Evolutionary conservation across 2,113 vertebrate species (phyloP).

Genomic region (Mustela nigripes): DNA sequence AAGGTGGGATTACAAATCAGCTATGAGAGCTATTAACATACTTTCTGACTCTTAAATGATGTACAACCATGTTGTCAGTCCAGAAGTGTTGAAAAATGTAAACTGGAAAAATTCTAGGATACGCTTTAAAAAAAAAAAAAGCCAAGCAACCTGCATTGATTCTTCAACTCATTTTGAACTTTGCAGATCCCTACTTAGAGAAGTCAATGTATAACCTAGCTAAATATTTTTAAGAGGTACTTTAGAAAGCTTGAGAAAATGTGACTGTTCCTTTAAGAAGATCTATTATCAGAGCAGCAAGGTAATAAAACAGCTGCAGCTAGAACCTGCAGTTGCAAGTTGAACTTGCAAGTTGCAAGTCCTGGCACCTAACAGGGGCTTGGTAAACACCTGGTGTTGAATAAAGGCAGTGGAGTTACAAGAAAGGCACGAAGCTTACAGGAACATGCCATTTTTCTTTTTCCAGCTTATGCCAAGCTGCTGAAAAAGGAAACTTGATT

Average conservation of each 20-base stretch:
- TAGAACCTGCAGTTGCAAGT: neutral
- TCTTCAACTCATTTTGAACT: neutral
- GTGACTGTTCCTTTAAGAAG: conserved; percentile 17
- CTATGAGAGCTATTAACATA: neutral
- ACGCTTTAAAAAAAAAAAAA: neutral
- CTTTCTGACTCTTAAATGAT: neutral
- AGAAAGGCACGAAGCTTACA: neutral
- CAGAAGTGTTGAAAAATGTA: neutral
- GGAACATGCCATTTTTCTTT: neutral
- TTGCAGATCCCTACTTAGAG: neutral
- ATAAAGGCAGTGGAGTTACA: neutral
- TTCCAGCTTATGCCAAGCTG: neutral
- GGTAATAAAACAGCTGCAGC: neutral
- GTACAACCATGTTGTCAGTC: neutral
- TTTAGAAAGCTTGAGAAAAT: conserved; percentile 28
- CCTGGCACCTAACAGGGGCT: neutral
- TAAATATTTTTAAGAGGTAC: conserved; percentile 26
- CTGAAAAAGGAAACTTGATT: conserved; percentile 10
- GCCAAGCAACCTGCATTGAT: neutral
- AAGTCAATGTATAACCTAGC: neutral
- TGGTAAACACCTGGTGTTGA: neutral
- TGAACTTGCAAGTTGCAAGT: neutral
- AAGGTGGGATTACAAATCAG: neutral
- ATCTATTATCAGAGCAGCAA: conserved; percentile 17
- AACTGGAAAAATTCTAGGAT: neutral